Evolutionary conservation across 2,797 vertebrate species (phyloP).

Genomic region (Phyllotis vaccarum): DNA sequence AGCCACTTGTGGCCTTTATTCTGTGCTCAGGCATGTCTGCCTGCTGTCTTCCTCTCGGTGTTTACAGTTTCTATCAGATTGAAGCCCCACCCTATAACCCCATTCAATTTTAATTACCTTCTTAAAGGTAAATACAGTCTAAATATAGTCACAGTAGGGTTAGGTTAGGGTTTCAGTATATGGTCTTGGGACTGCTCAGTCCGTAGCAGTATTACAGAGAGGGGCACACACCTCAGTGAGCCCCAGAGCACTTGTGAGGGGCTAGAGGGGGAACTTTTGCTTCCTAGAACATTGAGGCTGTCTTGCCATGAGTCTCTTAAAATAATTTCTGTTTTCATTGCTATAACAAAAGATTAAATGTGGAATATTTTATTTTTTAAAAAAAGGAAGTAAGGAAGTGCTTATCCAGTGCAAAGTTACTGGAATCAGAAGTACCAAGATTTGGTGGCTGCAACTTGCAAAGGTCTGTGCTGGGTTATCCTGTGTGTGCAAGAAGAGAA

Average conservation of each 20-base stretch:
- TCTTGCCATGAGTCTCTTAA: neutral
- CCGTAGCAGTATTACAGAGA: neutral
- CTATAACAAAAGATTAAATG: neutral
- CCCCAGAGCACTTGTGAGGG: neutral
- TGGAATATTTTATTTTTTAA: neutral
- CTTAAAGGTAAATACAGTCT: neutral
- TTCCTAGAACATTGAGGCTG: neutral
- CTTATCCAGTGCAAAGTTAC: neutral
- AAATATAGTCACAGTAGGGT: neutral
- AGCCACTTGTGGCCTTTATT: neutral
- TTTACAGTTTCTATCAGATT: neutral
- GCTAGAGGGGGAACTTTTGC: neutral
- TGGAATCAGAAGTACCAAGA: neutral
- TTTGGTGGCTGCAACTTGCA: neutral
- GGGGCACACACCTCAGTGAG: neutral
- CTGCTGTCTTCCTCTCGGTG: neutral
- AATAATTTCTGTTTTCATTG: neutral
- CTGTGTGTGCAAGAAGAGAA: neutral
- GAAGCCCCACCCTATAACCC: neutral
- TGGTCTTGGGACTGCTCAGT: neutral
- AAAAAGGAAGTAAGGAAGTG: neutral
- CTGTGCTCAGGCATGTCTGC: neutral
- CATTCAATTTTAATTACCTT: conserved; percentile 42
- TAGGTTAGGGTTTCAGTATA: neutral
- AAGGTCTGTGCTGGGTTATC: neutral